Percentiles rank a stretch among this genome's conserved stretches.
These are phyloP conservation scores for Chionomys nivalis DNA, from an alignment of 2,113 vertebrate genomes.

Conservation along the genomic window DNA sequence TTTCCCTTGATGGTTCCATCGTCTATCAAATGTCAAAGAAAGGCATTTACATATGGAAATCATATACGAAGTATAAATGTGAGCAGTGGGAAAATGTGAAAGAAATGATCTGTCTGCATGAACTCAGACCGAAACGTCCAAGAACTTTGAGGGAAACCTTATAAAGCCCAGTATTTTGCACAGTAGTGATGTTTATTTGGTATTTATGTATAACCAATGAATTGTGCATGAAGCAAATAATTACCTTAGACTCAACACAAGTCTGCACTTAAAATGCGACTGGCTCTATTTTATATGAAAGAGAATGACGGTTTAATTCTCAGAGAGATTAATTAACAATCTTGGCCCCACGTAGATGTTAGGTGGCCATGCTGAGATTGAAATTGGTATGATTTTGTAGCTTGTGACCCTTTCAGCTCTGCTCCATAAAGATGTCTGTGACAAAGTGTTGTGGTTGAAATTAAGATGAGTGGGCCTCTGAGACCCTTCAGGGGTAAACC, in stretches of 20 bases:
- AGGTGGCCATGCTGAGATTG: not conserved
- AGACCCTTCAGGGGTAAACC: not conserved
- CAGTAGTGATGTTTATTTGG: not conserved
- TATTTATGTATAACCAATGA: not conserved
- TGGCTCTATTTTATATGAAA: not conserved
- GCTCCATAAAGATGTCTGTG: not conserved
- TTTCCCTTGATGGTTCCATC: not conserved
- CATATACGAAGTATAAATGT: not conserved
- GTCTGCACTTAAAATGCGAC: not conserved
- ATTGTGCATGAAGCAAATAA: not conserved
- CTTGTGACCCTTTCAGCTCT: not conserved
- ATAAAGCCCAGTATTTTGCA: not conserved
- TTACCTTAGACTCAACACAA: not conserved
- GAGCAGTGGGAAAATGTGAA: not conserved
- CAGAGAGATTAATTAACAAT: slow-evolving; percentile 3
- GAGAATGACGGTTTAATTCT: not conserved
- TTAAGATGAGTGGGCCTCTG: not conserved
- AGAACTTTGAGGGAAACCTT: not conserved
- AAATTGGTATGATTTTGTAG: not conserved
- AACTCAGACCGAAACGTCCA: not conserved
- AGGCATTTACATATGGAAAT: not conserved
- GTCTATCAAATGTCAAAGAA: not conserved
- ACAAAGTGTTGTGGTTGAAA: not conserved
- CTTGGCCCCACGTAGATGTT: not conserved
- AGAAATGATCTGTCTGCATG: not conserved